Percentiles rank a stretch among this genome's conserved stretches.
Evolutionary conservation across 2,888 invertebrate species (phyloP).

Genomic region (Thalpophila matura): DNA sequence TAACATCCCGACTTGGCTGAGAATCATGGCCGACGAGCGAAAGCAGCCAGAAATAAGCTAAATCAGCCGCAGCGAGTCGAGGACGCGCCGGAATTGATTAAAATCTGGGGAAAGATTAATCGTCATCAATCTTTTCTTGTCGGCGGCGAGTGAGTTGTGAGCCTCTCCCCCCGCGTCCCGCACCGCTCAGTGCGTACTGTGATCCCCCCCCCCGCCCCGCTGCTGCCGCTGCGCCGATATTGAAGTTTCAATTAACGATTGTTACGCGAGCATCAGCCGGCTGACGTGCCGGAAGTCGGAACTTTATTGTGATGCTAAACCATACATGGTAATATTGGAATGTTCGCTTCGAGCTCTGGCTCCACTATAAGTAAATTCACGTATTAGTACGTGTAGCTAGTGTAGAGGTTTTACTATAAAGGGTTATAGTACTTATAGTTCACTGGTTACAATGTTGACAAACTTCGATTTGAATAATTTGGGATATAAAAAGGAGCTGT

Average conservation of each 20-base stretch:
- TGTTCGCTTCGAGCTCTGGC: background rate
- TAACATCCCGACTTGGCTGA: background rate
- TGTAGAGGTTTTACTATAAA: too few relatives aligned
- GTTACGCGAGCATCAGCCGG: constrained; percentile 34
- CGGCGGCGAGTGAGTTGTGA: constrained; percentile 37
- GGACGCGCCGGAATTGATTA: constrained; percentile 58
- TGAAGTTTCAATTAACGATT: constrained; percentile 59
- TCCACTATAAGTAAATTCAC: too few relatives aligned
- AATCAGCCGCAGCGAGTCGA: constrained; percentile 24
- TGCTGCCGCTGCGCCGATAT: constrained; percentile 36
- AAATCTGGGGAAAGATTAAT: constrained; percentile 64
- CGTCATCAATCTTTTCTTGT: constrained; percentile 64
- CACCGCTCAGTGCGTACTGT: background rate
- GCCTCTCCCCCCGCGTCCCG: background rate
- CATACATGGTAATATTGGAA: constrained; percentile 28
- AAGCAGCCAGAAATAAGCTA: constrained; percentile 24
- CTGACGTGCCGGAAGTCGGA: constrained; percentile 31
- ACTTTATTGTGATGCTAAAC: constrained; percentile 55
- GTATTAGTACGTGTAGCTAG: too few relatives aligned
- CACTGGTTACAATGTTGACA: too few relatives aligned
- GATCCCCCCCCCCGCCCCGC: background rate
- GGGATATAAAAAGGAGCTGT: too few relatives aligned
- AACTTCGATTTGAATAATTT: too few relatives aligned
- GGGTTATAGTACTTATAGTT: too few relatives aligned
- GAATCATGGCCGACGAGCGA: background rate